Conservation (phyloP, 2,797 vertebrate species). For the Sebastes itinus region DNA sequence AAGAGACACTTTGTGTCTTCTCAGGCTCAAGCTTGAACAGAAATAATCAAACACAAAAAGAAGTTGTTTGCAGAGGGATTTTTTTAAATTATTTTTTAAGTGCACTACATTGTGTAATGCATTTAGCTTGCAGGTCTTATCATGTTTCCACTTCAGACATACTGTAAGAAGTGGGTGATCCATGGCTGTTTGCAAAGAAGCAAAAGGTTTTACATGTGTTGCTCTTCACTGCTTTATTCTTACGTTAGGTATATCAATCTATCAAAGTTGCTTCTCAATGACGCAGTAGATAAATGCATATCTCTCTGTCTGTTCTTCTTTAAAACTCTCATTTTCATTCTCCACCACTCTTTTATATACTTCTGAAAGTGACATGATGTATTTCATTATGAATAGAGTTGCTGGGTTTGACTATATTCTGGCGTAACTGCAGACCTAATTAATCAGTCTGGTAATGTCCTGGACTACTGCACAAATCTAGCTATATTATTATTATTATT, state of each 20-base stretch:
- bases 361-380: background rate
- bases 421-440: background rate
- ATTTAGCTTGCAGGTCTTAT: background rate
- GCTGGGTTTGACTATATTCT: background rate
- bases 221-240: background rate
- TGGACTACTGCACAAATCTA: background rate
- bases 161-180: background rate
- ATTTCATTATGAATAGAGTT: background rate
- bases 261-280: background rate
- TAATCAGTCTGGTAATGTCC: background rate
- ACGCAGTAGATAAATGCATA: rapidly evolving
- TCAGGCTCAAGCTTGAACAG: background rate
- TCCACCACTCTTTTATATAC: background rate
- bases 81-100: background rate
- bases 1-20: background rate
- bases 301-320: background rate
- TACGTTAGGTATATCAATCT: background rate
- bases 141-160: background rate
- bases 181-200: background rate
- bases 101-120: too few species aligned
- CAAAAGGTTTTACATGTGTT: background rate
- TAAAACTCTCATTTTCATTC: background rate
- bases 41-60: background rate
- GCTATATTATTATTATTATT: too few species aligned
- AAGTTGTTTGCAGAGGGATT: background rate